Evolutionary conservation across 2,888 invertebrate genomes (phyloP).

Genomic region (Lithodes maja): DNA sequence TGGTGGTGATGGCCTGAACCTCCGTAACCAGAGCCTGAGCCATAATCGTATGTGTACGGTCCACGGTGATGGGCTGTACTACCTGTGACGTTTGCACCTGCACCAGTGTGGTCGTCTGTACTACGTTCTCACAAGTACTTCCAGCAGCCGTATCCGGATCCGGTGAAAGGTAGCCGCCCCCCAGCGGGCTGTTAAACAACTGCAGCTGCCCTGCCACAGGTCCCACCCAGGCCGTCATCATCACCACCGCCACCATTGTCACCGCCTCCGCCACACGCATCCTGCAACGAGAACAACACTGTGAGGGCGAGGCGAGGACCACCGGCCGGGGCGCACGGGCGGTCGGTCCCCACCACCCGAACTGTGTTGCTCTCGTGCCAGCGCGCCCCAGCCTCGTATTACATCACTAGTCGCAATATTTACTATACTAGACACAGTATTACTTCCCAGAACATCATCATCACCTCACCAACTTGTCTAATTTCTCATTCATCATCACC

Average conservation of each 20-base stretch:
- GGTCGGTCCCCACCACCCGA: background rate
- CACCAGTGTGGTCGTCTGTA: constrained; percentile 44
- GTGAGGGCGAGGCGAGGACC: constrained; percentile 33
- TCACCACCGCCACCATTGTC: constrained; percentile 24
- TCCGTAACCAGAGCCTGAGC: constrained; percentile 64
- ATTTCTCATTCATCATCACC: too few species aligned
- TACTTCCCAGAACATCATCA: too few species aligned
- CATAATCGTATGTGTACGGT: constrained; percentile 41
- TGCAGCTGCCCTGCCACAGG: constrained; percentile 18
- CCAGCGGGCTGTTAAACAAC: constrained; percentile 11
- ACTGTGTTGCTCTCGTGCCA: background rate
- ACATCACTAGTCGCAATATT: too few species aligned
- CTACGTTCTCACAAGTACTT: constrained; percentile 29
- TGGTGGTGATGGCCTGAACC: constrained; percentile 62
- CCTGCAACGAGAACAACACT: constrained; percentile 57
- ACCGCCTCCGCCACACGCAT: constrained; percentile 30
- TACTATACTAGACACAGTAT: too few species aligned
- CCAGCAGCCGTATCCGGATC: constrained; percentile 15
- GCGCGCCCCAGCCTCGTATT: too few species aligned
- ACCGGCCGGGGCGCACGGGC: constrained; percentile 11
- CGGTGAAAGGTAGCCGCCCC: constrained; percentile 31
- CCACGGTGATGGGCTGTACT: constrained; percentile 57
- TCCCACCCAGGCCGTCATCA: background rate
- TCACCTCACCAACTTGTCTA: too few species aligned
- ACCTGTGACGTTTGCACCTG: constrained; percentile 47